Base-by-base conservation (phyloP, 2,113 vertebrate genomes). In the Scalopus aquaticus region DNA sequence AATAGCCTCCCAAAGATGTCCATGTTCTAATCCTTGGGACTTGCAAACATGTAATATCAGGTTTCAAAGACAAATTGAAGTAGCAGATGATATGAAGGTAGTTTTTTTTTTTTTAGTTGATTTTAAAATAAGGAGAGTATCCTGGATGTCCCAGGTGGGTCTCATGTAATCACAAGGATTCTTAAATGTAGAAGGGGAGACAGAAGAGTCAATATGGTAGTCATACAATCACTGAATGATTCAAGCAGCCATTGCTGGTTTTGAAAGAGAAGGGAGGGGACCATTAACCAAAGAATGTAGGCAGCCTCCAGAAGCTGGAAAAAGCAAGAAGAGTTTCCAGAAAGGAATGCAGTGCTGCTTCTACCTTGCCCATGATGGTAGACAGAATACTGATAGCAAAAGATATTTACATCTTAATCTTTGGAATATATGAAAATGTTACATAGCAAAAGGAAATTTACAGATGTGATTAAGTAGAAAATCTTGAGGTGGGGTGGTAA, bases 381-480 rank as follows among this genome's bases (percentile, higher is more conserved):
- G 22, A 32, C 11, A 69, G 70, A 86, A 20, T 13, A 32, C 89
- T 35, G 28, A 19, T 42, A 10, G 17, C 26, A 56, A 91, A 16
- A 82, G 37, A 78, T 30, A n/a, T 82, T 7, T 62, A 28, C 30
- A 28, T 67, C 35, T 56, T 65, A 88, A 85, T 67, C 58, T 58
- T 30, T 51, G 19, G 64, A 73, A 92, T 28, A 37, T 79, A 49
- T 16, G 13, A 73, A 37, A 39, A n/a, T 37, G 16, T 60, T 35
- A 37, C 3, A 5, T 10, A n/a, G 39, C n/a, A 60, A 67, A 24
- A 74, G 65, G 3, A 73, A 74, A 49, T 84, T 84, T 79, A 35
- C 65, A 73, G 83, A 79, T 51, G 56, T 60, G n/a, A 69, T 69
- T 44, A 89, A 88, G 42, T 67, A n/a, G 89, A 85, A 60, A 76